Conservation (phyloP, 23 tunicate genomes). For the Botrylloides violaceus region DNA sequence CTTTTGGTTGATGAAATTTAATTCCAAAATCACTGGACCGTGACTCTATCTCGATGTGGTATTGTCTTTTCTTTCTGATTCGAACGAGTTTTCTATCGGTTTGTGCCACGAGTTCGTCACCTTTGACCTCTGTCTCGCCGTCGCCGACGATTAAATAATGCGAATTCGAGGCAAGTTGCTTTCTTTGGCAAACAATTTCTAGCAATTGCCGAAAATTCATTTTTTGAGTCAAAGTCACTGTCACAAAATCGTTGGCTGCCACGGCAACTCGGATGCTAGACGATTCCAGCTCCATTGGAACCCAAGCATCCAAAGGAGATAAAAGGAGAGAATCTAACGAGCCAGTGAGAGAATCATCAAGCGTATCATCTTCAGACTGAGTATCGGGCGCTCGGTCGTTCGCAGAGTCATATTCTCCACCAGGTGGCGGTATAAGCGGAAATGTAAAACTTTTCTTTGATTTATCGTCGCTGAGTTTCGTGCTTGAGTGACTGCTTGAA, state of each 20-base stretch:
- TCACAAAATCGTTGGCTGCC: background rate
- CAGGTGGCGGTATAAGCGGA: too few relatives aligned
- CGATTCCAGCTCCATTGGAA: background rate
- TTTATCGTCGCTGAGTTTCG: background rate
- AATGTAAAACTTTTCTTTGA: too few relatives aligned
- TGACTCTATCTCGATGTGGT: background rate
- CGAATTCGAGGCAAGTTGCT: slow-evolving; percentile 5
- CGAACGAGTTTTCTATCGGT: too few relatives aligned
- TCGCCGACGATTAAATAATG: slow-evolving; percentile 6
- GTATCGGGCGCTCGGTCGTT: background rate
- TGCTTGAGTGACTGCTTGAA: too few relatives aligned
- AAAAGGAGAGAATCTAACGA: slow-evolving; percentile 16
- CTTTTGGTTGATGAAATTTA: background rate
- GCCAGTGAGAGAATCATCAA: too few relatives aligned
- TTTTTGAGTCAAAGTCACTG: slow-evolving; percentile 2
- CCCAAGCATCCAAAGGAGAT: slow-evolving; percentile 24
- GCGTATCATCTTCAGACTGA: slow-evolving; percentile 9
- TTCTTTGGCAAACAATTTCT: slow-evolving; percentile 12
- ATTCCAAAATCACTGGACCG: background rate
- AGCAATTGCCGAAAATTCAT: slow-evolving; percentile 9
- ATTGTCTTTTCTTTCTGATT: background rate
- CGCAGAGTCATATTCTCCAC: too few relatives aligned
- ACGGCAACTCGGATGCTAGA: background rate
- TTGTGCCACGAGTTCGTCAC: background rate
- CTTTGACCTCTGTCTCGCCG: slow-evolving; percentile 5